A percentile compares a stretch with the other conserved stretches of the same genome.
phyloP scores from a whole-genome alignment of 2,797 vertebrate species.

The Gallinago nigripennis region DNA sequence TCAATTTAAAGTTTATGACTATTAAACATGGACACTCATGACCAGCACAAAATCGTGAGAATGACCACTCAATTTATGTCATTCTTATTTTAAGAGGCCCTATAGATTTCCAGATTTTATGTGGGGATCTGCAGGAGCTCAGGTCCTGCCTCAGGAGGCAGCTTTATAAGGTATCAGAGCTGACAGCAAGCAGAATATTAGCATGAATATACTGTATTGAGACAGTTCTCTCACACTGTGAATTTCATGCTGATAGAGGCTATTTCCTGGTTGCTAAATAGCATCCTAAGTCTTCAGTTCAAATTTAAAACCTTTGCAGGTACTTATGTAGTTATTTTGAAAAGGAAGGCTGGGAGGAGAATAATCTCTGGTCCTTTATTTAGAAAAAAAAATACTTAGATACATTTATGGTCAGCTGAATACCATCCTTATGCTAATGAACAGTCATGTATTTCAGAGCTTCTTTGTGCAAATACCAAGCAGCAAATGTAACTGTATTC shows the following conservation, averaged over 20 bases:
- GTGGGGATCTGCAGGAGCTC: background rate
- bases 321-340: slow-evolving; percentile 35
- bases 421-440: background rate
- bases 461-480: slow-evolving; percentile 24
- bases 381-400: background rate
- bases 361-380: slow-evolving; percentile 42
- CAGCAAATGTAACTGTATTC: background rate
- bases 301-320: slow-evolving; percentile 46
- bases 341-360: slow-evolving; percentile 29
- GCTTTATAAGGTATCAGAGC: slow-evolving; percentile 35
- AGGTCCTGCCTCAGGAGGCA: slow-evolving; percentile 42
- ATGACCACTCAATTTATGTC: background rate
- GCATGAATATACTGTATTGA: slow-evolving; percentile 40
- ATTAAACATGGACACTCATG: background rate
- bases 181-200: slow-evolving; percentile 55
- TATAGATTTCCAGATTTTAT: background rate
- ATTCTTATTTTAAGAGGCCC: background rate
- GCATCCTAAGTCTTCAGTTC: slow-evolving; percentile 45
- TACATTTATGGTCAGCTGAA: slow-evolving; percentile 11
- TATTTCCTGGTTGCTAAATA: slow-evolving; percentile 65
- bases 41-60: background rate
- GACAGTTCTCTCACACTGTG: slow-evolving; percentile 53
- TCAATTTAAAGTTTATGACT: background rate
- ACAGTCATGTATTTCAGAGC: slow-evolving; percentile 12
- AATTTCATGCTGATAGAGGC: slow-evolving; percentile 53